Base-by-base conservation (phyloP, 2,797 vertebrate genomes). In the Melanogrammus aeglefinus region DNA sequence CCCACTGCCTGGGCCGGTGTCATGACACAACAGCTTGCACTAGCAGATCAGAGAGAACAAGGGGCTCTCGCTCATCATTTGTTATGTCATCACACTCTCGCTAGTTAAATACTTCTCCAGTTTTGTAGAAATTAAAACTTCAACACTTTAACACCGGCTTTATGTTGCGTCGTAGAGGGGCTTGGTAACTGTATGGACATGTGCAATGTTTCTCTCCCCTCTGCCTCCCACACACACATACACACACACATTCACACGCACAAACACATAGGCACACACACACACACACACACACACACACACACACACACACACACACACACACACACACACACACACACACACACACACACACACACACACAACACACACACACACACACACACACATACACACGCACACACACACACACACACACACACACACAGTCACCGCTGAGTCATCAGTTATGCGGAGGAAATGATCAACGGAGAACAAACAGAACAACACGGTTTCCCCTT, bases 1-100 rank as follows among this genome's bases (percentile, higher is more conserved):
- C 76, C 80, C 35, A 3, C 51, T 73, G 77, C 80, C 44, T 79
- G 73, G 41, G 82, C 82, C 76, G 74, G 77, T 76, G 29, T 51
- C 82, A 83, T 73, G 69, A 73, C 82, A 79, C 47, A 51, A 51
- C 74, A 70, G 39, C 6, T 6, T 70, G 72, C 77, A 81, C 33
- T 57, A 81, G 75, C 13, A 51, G 5, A 63, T 24, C 31, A 33
- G 31, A 2, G 31, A 33, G 57, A 9, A 6, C 21, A 18, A 24
- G 57, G 57, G 16, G 6, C 47, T 21, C 6, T n/a, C 21, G 9
- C 21, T 51, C 47, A 51, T 51, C 18, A 4, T 44, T 21, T 0
- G 21, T 63, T 63, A n/a, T 63, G 57, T 63, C 57, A 24, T n/a
- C 57, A 24, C 57, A 63, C 21, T 63, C 21, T 57, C 1, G 51